Base-by-base conservation (phyloP, 1,140 invertebrate species). In the Nautilus pompilius region DNA sequence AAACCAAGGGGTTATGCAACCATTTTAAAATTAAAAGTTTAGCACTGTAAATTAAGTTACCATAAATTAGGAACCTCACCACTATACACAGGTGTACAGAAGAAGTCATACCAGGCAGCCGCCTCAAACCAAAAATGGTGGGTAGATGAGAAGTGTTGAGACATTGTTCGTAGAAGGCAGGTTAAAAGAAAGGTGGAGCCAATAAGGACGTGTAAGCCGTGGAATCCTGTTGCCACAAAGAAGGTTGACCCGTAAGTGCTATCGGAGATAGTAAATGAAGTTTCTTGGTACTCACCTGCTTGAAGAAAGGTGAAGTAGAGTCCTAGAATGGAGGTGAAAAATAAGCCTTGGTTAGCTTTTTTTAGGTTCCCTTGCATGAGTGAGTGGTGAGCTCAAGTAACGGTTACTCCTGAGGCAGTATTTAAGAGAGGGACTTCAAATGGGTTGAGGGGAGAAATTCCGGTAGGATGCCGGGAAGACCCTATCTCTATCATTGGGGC, bases 71-170 rank as follows among this genome's bases (percentile, higher is more conserved):
- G n/a, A n/a, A n/a, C n/a, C n/a, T n/a, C n/a, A n/a, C n/a, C n/a
- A n/a, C n/a, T n/a, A n/a, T n/a, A n/a, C n/a, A n/a, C n/a, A n/a
- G n/a, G n/a, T n/a, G n/a, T n/a, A n/a, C n/a, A n/a, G n/a, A n/a
- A n/a, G n/a, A n/a, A n/a, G n/a, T n/a, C n/a, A 67, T 90, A 90
- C 87, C 88, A 89, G 29, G 87, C 85, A 59, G 86, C 86, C 60
- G 86, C 85, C 85, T 90, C 87, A 85, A 90, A 89, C 69, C 87
- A 86, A 79, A 89, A 87, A 74, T 89, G 87, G 78, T 90, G 87
- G 56, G 62, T 81, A 70, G 60, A 82, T 53, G 85, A 87, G 76
- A 89, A 88, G 70, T 89, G 85, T 57, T 80, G 75, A 61, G 74
- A 77, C 63, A 79, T 69, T 64, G 85, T 74, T 46, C 87, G 87